phyloP scores from a whole-genome alignment of 1,140 invertebrate species.

The Ylistrum balloti region DNA sequence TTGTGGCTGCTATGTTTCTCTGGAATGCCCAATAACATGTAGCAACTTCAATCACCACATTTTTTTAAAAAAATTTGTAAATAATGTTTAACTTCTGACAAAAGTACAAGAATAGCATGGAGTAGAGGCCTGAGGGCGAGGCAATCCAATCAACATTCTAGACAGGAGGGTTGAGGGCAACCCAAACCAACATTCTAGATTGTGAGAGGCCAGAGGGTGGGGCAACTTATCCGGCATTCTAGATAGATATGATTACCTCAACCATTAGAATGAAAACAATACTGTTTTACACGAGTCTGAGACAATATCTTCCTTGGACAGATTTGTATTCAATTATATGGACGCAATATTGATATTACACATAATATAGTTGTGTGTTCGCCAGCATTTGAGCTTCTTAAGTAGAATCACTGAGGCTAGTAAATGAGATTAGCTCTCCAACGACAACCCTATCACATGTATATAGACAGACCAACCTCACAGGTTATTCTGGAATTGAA shows the following conservation, averaged over 20 bases:
- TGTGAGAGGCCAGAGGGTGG: too few species aligned
- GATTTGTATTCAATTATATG: slow-evolving; percentile 26
- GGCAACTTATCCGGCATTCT: neutral
- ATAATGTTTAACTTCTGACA: too few species aligned
- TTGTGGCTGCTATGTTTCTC: too few species aligned
- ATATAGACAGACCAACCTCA: neutral
- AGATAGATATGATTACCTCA: neutral
- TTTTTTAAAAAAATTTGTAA: too few species aligned
- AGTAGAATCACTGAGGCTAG: neutral
- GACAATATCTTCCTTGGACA: slow-evolving; percentile 27
- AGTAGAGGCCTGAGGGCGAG: too few species aligned
- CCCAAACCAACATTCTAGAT: too few species aligned
- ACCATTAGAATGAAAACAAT: neutral
- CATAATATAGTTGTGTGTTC: slow-evolving; percentile 27
- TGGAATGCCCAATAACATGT: too few species aligned
- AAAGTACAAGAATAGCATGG: too few species aligned
- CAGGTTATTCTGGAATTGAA: too few species aligned
- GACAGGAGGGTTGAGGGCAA: too few species aligned
- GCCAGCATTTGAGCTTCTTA: neutral
- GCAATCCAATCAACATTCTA: too few species aligned
- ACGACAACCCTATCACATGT: neutral
- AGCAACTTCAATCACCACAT: too few species aligned
- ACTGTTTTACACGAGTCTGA: neutral
- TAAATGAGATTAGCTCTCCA: neutral
- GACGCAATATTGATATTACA: slow-evolving; percentile 20